These are phyloP conservation scores for Drosophila saltans DNA, from an alignment of 1,140 invertebrate species.

Conservation along the genomic window DNA sequence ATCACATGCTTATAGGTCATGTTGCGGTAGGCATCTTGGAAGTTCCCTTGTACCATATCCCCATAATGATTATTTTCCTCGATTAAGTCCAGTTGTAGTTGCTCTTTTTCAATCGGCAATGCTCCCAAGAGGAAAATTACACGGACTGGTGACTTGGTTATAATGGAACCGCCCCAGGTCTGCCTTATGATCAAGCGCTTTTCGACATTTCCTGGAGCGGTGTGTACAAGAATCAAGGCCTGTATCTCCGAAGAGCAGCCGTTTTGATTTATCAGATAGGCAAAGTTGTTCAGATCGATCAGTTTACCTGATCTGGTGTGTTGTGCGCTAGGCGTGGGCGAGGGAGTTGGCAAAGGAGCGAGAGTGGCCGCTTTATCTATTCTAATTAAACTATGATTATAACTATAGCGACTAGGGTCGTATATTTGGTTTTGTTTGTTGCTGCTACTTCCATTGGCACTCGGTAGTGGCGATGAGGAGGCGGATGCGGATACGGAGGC, in stretches of 20 bases:
- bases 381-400: slow-evolving; percentile 67
- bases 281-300: slow-evolving; percentile 86
- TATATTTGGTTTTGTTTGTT: slow-evolving; percentile 71
- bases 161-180: slow-evolving; percentile 86
- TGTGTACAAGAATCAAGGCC: slow-evolving; percentile 87
- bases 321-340: slow-evolving; percentile 9
- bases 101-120: slow-evolving; percentile 61
- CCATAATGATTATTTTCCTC: slow-evolving; percentile 86
- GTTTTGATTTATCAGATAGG: slow-evolving; percentile 85
- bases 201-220: slow-evolving; percentile 86
- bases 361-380: slow-evolving; percentile 47
- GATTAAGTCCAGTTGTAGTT: slow-evolving; percentile 84
- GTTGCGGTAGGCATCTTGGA: slow-evolving; percentile 91
- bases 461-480: slow-evolving; percentile 30
- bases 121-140: slow-evolving; percentile 89
- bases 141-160: slow-evolving; percentile 77
- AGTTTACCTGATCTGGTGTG: slow-evolving; percentile 80
- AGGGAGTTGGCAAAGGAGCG: slow-evolving; percentile 41
- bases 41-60: slow-evolving; percentile 92
- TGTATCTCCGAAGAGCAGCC: slow-evolving; percentile 83
- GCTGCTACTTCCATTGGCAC: slow-evolving; percentile 47
- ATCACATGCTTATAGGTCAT: slow-evolving; percentile 94
- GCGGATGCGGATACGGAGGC: slow-evolving; percentile 12
- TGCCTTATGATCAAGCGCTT: slow-evolving; percentile 87
- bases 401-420: slow-evolving; percentile 66